Evolutionary conservation across 2,113 vertebrate genomes (phyloP).

Genomic region (western clawed frog (Xenopus tropicalis)): DNA sequence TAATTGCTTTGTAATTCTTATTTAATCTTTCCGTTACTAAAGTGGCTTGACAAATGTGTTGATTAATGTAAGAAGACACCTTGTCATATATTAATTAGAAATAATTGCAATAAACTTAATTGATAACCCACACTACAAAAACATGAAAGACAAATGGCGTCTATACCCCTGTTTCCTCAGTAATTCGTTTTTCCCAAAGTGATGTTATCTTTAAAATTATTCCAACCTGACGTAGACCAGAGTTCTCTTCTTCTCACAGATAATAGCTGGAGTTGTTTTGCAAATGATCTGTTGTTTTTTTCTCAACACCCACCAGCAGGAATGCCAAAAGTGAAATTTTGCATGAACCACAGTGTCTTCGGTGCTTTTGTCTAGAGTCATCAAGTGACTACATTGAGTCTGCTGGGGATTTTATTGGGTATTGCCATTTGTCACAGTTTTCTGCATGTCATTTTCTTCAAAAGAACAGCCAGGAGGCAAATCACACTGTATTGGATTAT

Average conservation of each 20-base stretch:
- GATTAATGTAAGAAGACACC: conserved; percentile 60
- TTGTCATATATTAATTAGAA: conserved; percentile 62
- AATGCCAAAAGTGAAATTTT: conserved; percentile 33
- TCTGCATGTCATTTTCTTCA: conserved; percentile 50
- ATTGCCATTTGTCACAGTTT: conserved; percentile 56
- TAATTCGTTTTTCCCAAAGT: neutral
- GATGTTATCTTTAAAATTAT: conserved; percentile 52
- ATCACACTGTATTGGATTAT: conserved; percentile 48
- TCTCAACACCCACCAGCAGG: conserved; percentile 26
- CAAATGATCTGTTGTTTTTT: neutral
- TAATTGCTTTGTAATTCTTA: conserved; percentile 48
- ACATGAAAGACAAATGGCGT: conserved; percentile 47
- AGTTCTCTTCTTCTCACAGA: conserved; percentile 15
- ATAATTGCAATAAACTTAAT: conserved; percentile 55
- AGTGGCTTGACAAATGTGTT: conserved; percentile 61
- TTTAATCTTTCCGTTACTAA: conserved; percentile 51
- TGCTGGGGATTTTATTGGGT: conserved; percentile 58
- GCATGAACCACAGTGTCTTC: conserved; percentile 24
- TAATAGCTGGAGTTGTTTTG: conserved; percentile 33
- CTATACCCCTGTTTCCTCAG: conserved; percentile 45
- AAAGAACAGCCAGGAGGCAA: conserved; percentile 52
- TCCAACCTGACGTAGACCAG: conserved; percentile 53
- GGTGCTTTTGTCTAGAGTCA: conserved; percentile 20
- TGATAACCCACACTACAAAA: conserved; percentile 45
- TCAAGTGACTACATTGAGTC: conserved; percentile 41